Evolutionary conservation across 2,113 vertebrate genomes (phyloP).

Genomic region (Esox niger): DNA sequence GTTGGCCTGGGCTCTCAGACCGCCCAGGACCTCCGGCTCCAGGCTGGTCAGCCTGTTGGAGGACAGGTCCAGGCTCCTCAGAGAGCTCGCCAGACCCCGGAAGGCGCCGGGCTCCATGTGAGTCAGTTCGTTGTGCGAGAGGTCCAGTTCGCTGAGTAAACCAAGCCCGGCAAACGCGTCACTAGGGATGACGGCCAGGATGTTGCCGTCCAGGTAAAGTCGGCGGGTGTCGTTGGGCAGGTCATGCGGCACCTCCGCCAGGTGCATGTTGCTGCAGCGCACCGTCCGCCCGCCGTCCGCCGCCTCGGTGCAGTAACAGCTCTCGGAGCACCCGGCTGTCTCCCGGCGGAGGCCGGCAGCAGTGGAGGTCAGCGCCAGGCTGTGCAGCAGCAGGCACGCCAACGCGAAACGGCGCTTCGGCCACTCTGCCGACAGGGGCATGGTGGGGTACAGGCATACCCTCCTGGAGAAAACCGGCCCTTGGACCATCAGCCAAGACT

Average conservation of each 20-base stretch:
- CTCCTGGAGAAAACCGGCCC: neutral
- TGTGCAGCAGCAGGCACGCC: neutral
- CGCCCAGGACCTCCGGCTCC: constrained; percentile 72
- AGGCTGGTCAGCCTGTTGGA: constrained; percentile 54
- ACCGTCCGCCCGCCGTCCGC: constrained; percentile 11
- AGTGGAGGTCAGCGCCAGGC: neutral
- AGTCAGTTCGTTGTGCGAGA: constrained; percentile 54
- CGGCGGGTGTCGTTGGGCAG: constrained; percentile 78
- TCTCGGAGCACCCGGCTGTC: neutral
- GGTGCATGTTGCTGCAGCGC: constrained; percentile 27
- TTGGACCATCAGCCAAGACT: too few relatives aligned
- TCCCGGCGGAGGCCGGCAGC: neutral
- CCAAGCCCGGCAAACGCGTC: constrained; percentile 76
- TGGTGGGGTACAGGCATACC: constrained; percentile 10
- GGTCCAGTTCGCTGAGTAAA: constrained; percentile 42
- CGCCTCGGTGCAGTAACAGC: constrained; percentile 12
- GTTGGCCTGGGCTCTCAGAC: constrained; percentile 77
- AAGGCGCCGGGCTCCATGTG: constrained; percentile 49
- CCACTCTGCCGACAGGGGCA: constrained; percentile 1
- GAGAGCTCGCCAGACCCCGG: constrained; percentile 30
- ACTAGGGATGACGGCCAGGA: constrained; percentile 71
- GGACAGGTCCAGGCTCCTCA: constrained; percentile 52
- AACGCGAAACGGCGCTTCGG: neutral
- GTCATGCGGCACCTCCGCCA: constrained; percentile 35
- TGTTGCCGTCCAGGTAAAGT: constrained; percentile 84